A percentile compares a stretch with the other conserved stretches of the same genome.
Conservation (phyloP, 1,140 invertebrate genomes). For the Fragariocoptes setiger region DNA sequence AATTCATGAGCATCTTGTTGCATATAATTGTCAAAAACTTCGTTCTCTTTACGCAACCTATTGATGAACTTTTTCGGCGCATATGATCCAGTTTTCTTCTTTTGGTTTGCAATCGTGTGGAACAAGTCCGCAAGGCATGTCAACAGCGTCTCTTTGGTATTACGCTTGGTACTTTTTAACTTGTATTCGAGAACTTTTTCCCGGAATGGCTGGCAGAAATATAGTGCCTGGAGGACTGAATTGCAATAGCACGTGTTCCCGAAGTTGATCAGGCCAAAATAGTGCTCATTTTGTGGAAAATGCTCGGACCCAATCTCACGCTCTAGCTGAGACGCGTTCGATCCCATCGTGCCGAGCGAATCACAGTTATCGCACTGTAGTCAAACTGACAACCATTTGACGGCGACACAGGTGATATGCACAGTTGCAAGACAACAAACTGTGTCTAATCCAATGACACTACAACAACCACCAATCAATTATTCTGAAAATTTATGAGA, state of each 20-base stretch:
- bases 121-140: conserved; percentile 93
- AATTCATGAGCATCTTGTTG: conserved; percentile 99
- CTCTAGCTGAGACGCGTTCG: conserved; percentile 86
- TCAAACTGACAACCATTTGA: not conserved
- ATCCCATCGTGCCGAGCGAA: too few species aligned
- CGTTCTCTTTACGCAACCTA: conserved; percentile 87
- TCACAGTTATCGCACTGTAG: too few species aligned
- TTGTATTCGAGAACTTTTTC: conserved; percentile 96
- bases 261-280: conserved; percentile 96
- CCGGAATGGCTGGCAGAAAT: conserved; percentile 93
- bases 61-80: conserved; percentile 99
- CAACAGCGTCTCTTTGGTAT: conserved; percentile 76
- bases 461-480: too few species aligned
- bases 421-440: too few species aligned
- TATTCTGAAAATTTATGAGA: too few species aligned
- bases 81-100: conserved; percentile 96
- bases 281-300: conserved; percentile 88
- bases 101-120: conserved; percentile 93
- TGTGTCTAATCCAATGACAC: too few species aligned
- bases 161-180: conserved; percentile 68
- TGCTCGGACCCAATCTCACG: conserved; percentile 87
- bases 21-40: conserved; percentile 98
- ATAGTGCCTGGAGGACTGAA: conserved; percentile 91
- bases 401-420: too few species aligned
- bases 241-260: conserved; percentile 99